Evolutionary conservation across 2,797 vertebrate species (phyloP).

Genomic region (Myotis pilosus): DNA sequence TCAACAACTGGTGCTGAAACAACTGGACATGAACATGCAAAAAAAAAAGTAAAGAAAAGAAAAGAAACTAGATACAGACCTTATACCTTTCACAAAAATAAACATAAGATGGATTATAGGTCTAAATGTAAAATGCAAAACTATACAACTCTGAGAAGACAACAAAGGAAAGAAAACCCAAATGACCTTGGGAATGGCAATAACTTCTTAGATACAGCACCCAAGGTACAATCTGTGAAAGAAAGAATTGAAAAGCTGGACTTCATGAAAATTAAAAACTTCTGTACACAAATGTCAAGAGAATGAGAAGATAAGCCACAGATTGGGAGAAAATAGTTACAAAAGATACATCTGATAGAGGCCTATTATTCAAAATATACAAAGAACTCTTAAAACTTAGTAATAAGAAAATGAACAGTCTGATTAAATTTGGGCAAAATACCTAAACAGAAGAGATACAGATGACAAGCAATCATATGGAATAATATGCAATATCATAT

Average conservation of each 20-base stretch:
- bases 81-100: not conserved
- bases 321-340: not conserved
- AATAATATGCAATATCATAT: not conserved
- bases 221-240: not conserved
- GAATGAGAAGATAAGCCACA: not conserved
- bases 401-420: not conserved
- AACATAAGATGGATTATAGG: not conserved
- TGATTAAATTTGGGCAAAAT: not conserved
- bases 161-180: not conserved
- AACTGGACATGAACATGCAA: not conserved
- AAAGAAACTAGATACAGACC: not conserved
- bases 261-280: not conserved
- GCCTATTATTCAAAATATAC: not conserved
- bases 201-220: not conserved
- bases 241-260: not conserved
- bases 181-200: not conserved
- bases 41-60: not conserved
- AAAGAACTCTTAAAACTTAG: not conserved
- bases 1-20: not conserved
- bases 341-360: not conserved
- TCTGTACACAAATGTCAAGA: not conserved
- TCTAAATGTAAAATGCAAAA: not conserved
- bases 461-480: not conserved
- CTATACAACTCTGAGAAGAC: not conserved
- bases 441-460: not conserved